Evolutionary conservation across 2,797 vertebrate species (phyloP).

Genomic region (Emydoidea blandingii): DNA sequence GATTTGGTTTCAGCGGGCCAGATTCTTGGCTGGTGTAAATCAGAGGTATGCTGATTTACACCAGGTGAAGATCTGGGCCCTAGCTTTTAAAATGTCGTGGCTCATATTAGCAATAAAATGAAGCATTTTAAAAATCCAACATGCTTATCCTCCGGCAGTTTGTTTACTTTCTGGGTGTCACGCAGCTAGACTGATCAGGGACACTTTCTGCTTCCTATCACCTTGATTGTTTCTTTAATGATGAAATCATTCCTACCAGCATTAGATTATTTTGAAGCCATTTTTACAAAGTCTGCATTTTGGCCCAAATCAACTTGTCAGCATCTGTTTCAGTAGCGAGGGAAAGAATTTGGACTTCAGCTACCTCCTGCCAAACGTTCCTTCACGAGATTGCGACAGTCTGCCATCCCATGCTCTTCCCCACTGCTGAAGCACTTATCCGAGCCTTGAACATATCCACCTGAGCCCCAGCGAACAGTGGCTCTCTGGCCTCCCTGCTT

Average conservation of each 20-base stretch:
- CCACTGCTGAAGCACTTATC: not conserved
- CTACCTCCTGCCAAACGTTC: not conserved
- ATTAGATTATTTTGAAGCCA: not conserved
- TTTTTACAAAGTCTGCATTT: conserved; percentile 36
- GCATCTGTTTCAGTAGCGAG: conserved; percentile 7
- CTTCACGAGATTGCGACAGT: not conserved
- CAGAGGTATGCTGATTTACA: not conserved
- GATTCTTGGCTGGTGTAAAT: conserved; percentile 8
- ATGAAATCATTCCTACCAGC: conserved; percentile 46
- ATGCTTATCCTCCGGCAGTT: conserved; percentile 35
- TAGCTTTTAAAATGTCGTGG: conserved; percentile 39
- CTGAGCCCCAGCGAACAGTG: not conserved
- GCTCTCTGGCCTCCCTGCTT: not conserved
- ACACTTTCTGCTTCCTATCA: conserved; percentile 41
- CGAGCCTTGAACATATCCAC: not conserved
- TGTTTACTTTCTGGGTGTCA: conserved; percentile 51
- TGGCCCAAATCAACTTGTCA: not conserved
- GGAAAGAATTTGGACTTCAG: not conserved
- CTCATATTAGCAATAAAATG: not conserved
- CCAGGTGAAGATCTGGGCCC: not conserved
- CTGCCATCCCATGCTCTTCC: not conserved
- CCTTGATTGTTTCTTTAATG: conserved; percentile 36
- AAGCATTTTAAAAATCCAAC: conserved; percentile 52
- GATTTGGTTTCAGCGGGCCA: not conserved
- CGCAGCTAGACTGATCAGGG: conserved; percentile 45